These are phyloP conservation scores for Tonatia bakeri DNA, from an alignment of 2,113 vertebrate genomes.

Conservation along the genomic window DNA sequence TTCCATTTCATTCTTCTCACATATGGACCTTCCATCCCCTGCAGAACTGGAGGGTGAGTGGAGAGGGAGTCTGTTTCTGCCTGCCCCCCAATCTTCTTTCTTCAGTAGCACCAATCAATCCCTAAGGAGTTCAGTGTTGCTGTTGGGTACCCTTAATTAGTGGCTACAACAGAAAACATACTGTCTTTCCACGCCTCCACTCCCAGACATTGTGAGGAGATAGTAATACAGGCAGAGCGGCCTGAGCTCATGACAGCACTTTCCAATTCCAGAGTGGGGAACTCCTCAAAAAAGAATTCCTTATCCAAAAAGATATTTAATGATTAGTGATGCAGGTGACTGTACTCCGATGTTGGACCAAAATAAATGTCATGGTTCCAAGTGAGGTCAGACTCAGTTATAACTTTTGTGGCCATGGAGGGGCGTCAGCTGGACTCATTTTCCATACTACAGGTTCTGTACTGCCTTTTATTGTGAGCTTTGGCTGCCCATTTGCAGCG, in stretches of 20 bases:
- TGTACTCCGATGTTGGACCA: background rate
- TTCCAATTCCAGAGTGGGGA: background rate
- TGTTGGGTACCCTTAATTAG: background rate
- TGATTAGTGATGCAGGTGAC: background rate
- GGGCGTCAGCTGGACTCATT: background rate
- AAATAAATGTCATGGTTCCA: background rate
- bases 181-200: background rate
- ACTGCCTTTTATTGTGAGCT: background rate
- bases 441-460: background rate
- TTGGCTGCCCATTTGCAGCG: background rate
- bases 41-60: background rate
- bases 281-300: background rate
- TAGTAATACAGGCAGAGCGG: background rate
- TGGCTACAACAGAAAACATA: background rate
- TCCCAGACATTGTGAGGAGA: background rate
- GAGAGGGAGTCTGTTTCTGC: background rate
- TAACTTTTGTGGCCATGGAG: background rate
- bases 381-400: background rate
- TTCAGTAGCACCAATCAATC: background rate
- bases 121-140: no score
- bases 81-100: background rate
- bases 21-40: background rate
- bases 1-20: background rate
- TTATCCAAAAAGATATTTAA: background rate
- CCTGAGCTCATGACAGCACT: background rate